phyloP scores from a whole-genome alignment of 2,888 invertebrate species.

The Eledone cirrhosa region DNA sequence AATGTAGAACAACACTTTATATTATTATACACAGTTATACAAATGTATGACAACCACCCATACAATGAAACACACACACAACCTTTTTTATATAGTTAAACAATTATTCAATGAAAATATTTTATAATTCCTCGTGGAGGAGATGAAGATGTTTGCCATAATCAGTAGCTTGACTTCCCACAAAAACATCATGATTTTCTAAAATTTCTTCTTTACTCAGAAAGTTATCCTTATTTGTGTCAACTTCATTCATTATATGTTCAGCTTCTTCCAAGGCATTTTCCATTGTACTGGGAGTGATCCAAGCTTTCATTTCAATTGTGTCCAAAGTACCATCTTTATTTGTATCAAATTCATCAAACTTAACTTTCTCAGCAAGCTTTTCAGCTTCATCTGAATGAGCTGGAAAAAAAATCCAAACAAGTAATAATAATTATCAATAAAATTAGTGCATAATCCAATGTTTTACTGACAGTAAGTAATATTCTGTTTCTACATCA shows the following conservation, averaged over 20 bases:
- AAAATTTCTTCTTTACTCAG: conserved; percentile 89
- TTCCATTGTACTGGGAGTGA: conserved; percentile 82
- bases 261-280: conserved; percentile 89
- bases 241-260: conserved; percentile 76
- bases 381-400: conserved; percentile 42
- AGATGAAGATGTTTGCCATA: conserved; percentile 98
- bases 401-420: conserved; percentile 14
- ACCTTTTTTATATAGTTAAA: too few relatives aligned
- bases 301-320: conserved; percentile 86
- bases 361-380: conserved; percentile 54
- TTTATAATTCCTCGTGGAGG: conserved; percentile 64
- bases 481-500: too few relatives aligned
- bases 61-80: too few relatives aligned
- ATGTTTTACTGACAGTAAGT: too few relatives aligned
- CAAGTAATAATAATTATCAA: not conserved
- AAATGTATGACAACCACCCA: too few relatives aligned
- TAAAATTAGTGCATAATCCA: not conserved
- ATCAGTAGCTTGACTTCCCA: conserved; percentile 97
- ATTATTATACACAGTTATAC: too few relatives aligned
- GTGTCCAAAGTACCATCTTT: conserved; percentile 81
- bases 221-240: conserved; percentile 76
- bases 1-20: too few relatives aligned
- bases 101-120: too few relatives aligned
- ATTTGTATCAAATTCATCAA: conserved; percentile 77
- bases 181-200: conserved; percentile 93